Conservation (phyloP, 2,797 vertebrate species). For the Scolopax bukidnonensis region DNA sequence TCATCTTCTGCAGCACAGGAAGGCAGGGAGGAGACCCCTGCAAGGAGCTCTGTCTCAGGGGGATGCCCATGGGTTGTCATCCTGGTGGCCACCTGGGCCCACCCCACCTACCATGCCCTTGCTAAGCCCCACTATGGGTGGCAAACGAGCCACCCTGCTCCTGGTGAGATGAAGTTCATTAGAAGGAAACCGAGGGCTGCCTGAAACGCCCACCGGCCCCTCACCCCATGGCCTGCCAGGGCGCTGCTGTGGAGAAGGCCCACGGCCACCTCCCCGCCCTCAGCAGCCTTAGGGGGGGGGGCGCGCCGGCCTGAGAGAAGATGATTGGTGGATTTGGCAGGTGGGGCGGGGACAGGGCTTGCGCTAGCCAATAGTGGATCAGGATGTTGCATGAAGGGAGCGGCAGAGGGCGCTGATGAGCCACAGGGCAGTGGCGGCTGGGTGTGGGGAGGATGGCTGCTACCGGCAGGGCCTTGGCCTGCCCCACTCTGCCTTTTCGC, state of each 20-base stretch:
- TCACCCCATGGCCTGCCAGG: background rate
- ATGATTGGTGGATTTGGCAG: background rate
- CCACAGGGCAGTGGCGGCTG: accelerated
- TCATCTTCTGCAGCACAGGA: background rate
- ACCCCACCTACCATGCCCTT: background rate
- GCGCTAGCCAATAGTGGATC: background rate
- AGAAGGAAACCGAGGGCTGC: background rate
- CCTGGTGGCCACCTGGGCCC: background rate
- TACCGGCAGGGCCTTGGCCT: accelerated
- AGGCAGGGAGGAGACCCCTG: background rate
- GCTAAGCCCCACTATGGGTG: accelerated
- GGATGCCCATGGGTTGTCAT: accelerated
- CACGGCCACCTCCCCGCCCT: accelerated
- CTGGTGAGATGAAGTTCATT: accelerated
- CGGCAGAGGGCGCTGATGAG: background rate
- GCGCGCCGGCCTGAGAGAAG: background rate
- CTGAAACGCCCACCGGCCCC: accelerated
- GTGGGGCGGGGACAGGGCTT: background rate
- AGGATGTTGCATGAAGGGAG: background rate
- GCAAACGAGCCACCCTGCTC: background rate
- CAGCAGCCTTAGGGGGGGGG: background rate
- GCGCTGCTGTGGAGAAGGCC: accelerated
- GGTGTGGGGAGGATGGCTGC: background rate
- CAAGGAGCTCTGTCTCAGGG: background rate
- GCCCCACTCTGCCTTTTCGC: accelerated